A percentile compares a stretch with the other conserved stretches of the same genome.
These are phyloP conservation scores for Ceyx erithaca DNA, from an alignment of 2,797 vertebrate genomes.

Conservation along the genomic window DNA sequence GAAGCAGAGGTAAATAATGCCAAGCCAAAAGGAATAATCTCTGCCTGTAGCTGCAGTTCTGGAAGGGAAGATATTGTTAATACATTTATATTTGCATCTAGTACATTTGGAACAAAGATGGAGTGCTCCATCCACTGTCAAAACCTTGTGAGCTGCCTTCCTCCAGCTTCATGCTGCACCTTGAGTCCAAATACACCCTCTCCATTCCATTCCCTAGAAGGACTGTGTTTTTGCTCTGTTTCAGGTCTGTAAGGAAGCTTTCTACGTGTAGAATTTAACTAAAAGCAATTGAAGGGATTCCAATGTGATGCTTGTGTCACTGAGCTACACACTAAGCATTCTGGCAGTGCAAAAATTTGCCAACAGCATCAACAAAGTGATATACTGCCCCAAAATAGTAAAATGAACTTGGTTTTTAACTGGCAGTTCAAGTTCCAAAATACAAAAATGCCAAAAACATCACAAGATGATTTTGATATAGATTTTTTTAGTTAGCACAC, in stretches of 20 bases:
- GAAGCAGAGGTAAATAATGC: neutral
- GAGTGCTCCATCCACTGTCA: neutral
- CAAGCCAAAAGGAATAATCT: neutral
- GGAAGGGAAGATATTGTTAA: neutral
- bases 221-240: neutral
- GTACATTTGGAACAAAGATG: neutral
- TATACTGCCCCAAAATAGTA: neutral
- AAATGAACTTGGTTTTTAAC: neutral
- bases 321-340: slow-evolving; percentile 3
- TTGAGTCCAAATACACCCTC: neutral
- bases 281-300: neutral
- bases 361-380: neutral
- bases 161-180: neutral
- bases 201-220: neutral
- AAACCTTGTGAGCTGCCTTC: neutral
- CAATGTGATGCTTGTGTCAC: neutral
- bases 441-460: neutral
- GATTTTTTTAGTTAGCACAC: neutral
- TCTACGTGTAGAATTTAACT: neutral
- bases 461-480: neutral
- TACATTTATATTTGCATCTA: neutral
- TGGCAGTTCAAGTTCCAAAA: neutral
- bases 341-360: neutral
- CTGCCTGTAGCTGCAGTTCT: neutral
- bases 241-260: neutral